Evolutionary conservation across 2,888 invertebrate species (phyloP).

Genomic region (Nomada ruficornis): DNA sequence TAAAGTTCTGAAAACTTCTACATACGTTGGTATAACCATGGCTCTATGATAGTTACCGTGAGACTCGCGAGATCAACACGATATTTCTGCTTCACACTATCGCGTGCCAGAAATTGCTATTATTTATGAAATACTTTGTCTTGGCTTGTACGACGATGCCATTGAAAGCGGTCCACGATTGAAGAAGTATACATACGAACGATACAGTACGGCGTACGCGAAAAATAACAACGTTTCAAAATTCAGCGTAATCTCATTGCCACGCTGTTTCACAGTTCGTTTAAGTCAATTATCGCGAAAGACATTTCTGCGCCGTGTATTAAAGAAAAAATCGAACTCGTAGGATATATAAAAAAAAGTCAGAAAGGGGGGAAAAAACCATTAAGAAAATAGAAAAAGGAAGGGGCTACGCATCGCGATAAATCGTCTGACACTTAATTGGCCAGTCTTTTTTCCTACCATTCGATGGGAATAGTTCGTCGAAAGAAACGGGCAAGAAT

Average conservation of each 20-base stretch:
- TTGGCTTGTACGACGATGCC: conserved; percentile 12
- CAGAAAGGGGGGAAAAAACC: neutral
- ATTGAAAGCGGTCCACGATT: conserved; percentile 16
- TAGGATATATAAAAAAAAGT: neutral
- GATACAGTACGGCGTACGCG: too few species aligned
- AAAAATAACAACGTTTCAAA: too few species aligned
- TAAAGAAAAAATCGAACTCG: conserved; percentile 13
- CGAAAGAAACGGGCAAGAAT: conserved; percentile 54
- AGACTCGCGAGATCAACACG: conserved; percentile 30
- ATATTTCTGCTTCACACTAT: conserved; percentile 67
- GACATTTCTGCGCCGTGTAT: too few species aligned
- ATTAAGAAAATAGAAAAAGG: neutral
- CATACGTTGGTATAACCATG: neutral
- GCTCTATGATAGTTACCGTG: conserved; percentile 38
- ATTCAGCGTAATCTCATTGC: too few species aligned
- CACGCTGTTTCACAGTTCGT: too few species aligned
- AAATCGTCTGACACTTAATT: conserved; percentile 48
- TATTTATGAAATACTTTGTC: conserved; percentile 73
- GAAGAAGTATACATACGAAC: neutral
- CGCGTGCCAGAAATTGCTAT: conserved; percentile 67
- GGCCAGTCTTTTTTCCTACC: conserved; percentile 34
- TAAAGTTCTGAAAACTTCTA: too few species aligned
- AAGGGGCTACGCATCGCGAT: conserved; percentile 16
- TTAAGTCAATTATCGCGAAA: neutral
- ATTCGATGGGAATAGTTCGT: conserved; percentile 47